Percentiles rank a stretch among this genome's conserved stretches.
phyloP scores from a whole-genome alignment of 92 coral and sea anemone genomes.

The Metridium senile region DNA sequence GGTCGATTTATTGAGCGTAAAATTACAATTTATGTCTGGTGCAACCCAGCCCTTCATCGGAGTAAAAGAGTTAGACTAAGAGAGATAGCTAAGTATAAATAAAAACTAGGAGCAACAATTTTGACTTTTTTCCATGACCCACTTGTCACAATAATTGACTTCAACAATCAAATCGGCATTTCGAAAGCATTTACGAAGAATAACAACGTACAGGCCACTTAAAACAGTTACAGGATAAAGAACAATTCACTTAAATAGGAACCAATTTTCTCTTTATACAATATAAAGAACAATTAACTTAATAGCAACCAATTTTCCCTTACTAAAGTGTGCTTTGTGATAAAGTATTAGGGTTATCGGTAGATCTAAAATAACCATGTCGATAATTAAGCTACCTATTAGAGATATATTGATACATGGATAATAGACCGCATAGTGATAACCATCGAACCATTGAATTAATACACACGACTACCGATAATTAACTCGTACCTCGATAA shows the following conservation, averaged over 20 bases:
- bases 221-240: neutral
- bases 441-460: neutral
- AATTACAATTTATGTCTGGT: too few relatives aligned
- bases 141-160: too few relatives aligned
- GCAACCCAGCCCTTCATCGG: too few relatives aligned
- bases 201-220: neutral
- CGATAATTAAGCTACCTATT: neutral
- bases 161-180: too few relatives aligned
- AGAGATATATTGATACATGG: neutral
- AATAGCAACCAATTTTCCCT: neutral
- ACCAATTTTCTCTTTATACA: neutral
- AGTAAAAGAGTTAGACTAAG: too few relatives aligned
- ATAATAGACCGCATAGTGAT: neutral
- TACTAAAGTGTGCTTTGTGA: neutral
- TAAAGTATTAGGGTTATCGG: neutral
- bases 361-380: neutral
- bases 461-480: too few relatives aligned
- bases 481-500: too few relatives aligned
- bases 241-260: neutral
- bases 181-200: slow-evolving; percentile 4
- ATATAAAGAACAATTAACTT: neutral
- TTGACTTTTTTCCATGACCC: too few relatives aligned
- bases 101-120: too few relatives aligned
- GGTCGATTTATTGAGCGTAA: too few relatives aligned
- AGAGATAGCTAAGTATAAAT: too few relatives aligned